Evolutionary conservation across 2,113 vertebrate genomes (phyloP).

Genomic region (Barbus barbus): DNA sequence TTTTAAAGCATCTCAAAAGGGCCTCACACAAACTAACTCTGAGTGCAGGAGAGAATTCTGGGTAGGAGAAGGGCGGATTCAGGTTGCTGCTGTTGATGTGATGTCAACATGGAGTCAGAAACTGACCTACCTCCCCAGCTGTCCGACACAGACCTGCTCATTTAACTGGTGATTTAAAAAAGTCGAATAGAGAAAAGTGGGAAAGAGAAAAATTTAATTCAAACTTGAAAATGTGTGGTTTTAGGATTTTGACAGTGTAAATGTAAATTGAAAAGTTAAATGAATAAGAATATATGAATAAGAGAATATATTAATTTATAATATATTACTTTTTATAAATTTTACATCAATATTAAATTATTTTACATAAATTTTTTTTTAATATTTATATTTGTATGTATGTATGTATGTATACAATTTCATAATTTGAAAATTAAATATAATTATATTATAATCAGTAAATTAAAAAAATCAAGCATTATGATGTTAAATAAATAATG

Average conservation of each 20-base stretch:
- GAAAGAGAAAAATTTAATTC: background rate
- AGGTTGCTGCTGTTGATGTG: conserved; percentile 12
- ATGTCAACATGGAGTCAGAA: background rate
- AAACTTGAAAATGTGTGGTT: background rate
- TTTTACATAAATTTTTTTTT: too few relatives aligned
- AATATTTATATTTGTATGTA: too few relatives aligned
- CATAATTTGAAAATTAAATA: too few relatives aligned
- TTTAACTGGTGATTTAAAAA: background rate
- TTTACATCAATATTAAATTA: too few relatives aligned
- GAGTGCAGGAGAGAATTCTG: background rate
- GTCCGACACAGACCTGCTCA: background rate
- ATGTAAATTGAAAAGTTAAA: background rate
- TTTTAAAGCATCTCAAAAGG: conserved; percentile 31
- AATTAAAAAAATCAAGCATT: too few relatives aligned
- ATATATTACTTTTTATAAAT: too few relatives aligned
- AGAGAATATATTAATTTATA: too few relatives aligned
- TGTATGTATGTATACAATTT: too few relatives aligned
- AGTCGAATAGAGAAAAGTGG: background rate
- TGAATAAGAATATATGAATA: too few relatives aligned
- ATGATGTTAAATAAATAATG: too few relatives aligned
- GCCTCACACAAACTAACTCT: conserved; percentile 23
- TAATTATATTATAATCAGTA: too few relatives aligned
- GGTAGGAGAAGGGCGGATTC: background rate
- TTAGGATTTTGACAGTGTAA: background rate
- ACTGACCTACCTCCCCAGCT: background rate